Conservation (phyloP, 2,888 invertebrate species). For the Lissocephala sabroskyi region DNA sequence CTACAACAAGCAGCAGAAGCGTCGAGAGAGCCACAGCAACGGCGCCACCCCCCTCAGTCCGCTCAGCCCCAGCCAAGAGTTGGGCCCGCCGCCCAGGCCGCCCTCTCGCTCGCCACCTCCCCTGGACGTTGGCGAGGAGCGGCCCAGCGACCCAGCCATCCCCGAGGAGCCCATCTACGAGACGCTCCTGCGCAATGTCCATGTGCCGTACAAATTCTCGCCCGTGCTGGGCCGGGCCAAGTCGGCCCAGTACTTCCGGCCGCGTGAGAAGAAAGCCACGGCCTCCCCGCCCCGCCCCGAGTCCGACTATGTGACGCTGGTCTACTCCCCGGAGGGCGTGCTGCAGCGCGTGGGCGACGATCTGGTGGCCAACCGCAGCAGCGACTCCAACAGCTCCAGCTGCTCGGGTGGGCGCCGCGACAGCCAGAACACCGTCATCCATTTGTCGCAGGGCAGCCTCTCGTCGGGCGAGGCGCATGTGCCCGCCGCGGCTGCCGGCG, state of each 20-base stretch:
- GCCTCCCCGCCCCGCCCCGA: slow-evolving; percentile 63
- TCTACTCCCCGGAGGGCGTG: slow-evolving; percentile 65
- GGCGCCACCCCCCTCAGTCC: slow-evolving; percentile 25
- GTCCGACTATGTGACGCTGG: slow-evolving; percentile 71
- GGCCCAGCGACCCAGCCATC: slow-evolving; percentile 5
- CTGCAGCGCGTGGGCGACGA: slow-evolving; percentile 66
- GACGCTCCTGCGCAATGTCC: slow-evolving; percentile 70
- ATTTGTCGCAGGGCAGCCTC: slow-evolving; percentile 16
- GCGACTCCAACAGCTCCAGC: slow-evolving; percentile 18
- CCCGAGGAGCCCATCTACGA: slow-evolving; percentile 71
- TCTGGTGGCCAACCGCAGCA: slow-evolving; percentile 35
- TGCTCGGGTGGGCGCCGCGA: slow-evolving; percentile 54
- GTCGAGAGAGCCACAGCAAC: slow-evolving; percentile 59
- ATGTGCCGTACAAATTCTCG: slow-evolving; percentile 73
- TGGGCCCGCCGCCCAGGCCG: slow-evolving; percentile 65
- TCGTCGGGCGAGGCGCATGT: neutral
- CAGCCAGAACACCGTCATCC: slow-evolving; percentile 57
- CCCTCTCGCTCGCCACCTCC: slow-evolving; percentile 70
- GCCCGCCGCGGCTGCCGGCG: slow-evolving; percentile 13
- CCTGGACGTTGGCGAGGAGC: slow-evolving; percentile 40
- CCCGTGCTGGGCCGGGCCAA: slow-evolving; percentile 69
- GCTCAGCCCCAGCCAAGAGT: slow-evolving; percentile 34
- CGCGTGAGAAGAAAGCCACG: slow-evolving; percentile 45
- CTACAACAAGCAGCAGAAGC: slow-evolving; percentile 81
- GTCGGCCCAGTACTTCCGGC: slow-evolving; percentile 62